Evolutionary conservation across 2,113 vertebrate genomes (phyloP), one percentile per base, ranked within the genome.

Genomic region (Tor tambroides): DNA sequence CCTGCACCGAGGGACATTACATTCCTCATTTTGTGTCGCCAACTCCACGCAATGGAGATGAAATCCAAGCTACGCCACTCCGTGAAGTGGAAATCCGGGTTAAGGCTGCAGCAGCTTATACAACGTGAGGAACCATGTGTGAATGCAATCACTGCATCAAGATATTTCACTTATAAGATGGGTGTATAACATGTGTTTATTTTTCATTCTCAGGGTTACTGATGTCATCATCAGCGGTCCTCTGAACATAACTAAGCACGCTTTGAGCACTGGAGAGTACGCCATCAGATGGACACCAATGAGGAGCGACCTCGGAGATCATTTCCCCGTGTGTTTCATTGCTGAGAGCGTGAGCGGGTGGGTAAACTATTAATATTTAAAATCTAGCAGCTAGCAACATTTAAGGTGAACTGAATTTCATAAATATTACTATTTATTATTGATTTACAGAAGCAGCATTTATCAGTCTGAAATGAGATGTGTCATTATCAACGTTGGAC

Each of bases 1-100:
- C 93, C 3, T 95, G 94, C 83, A 19, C 38, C 46, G 92, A 92
- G 5, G 94, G 94, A 71, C 7, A 4, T 2, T 94, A 89, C 88
- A 12, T 95, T 38, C 94, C 94, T 0, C 74, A 0, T 74, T 88
- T 94, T 10, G 11, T 93, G 11, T 0, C 23, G 2, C 94, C 94
- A 51, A 94, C 94, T 15, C 94, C 94, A 54, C 1, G 0, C 4
- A 8, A 94, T 43, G 91, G 89, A 90, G 84, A 35, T 0, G 72
- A 1, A 5, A 46, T 94, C n/a, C 12, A 54, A 3, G 92, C 89
- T 21, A 78, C 88, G 38, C 85, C 91, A 83, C 82, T 89, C 85
- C 90, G 83, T 87, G 90, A 93, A 11, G 2, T 93, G 54, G 91
- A 92, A 90, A 91, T 94, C 82, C 89, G 74, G 76, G 81, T 94